Evolutionary conservation across 35 echinoderm and acorn worm genomes (phyloP).

Genomic region (Apostichopus parvimensis): DNA sequence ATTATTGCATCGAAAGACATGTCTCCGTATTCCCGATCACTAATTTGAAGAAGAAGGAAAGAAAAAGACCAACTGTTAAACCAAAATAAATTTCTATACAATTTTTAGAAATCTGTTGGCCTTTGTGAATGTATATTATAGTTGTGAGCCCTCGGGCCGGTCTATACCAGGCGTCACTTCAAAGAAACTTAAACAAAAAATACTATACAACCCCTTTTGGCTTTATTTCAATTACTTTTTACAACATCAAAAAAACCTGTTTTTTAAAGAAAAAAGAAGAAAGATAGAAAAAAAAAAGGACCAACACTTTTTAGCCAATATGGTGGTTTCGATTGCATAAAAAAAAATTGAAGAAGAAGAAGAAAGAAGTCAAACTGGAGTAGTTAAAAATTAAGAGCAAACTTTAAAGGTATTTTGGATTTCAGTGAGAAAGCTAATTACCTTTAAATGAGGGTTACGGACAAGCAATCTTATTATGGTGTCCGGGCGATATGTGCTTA

Average conservation of each 20-base stretch:
- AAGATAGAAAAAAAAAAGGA: not conserved
- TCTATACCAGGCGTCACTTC: slow-evolving; percentile 14
- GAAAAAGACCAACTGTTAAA: not conserved
- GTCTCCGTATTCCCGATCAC: not conserved
- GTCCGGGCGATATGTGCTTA: not conserved
- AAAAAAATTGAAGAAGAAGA: not conserved
- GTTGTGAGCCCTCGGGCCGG: slow-evolving; percentile 9
- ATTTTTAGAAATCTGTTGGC: not conserved
- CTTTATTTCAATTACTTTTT: slow-evolving; percentile 41
- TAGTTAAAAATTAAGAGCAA: slow-evolving; percentile 29
- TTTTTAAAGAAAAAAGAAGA: not conserved
- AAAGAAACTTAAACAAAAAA: slow-evolving; percentile 38
- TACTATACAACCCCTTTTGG: not conserved
- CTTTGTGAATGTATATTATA: slow-evolving; percentile 32
- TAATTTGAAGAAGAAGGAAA: not conserved
- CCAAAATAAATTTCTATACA: slow-evolving; percentile 26
- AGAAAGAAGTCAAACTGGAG: not conserved
- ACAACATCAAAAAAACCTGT: slow-evolving; percentile 24
- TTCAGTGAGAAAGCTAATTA: slow-evolving; percentile 24
- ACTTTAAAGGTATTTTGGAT: slow-evolving; percentile 20
- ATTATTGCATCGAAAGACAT: not conserved
- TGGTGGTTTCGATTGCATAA: slow-evolving; percentile 32
- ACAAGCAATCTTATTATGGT: slow-evolving; percentile 27
- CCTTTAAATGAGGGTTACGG: not conserved
- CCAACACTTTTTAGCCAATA: slow-evolving; percentile 8